Evolutionary conservation across 2,888 invertebrate genomes (phyloP).

Genomic region (Bedellia somnulentella): DNA sequence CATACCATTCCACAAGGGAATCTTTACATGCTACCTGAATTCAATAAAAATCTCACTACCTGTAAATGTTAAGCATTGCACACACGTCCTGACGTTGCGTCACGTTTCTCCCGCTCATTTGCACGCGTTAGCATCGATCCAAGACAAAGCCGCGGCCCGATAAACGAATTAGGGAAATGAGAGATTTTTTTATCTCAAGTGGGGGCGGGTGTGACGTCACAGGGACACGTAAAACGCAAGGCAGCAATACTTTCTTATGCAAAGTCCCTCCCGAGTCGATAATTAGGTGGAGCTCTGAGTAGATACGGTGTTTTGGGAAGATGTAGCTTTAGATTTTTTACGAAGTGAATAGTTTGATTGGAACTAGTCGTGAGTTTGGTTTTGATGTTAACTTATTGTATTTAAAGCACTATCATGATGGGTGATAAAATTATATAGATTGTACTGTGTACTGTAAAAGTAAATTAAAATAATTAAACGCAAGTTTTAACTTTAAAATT

Average conservation of each 20-base stretch:
- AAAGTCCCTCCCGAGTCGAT: slow-evolving; percentile 50
- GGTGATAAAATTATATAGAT: too few relatives aligned
- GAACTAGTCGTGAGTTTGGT: too few relatives aligned
- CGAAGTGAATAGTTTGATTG: too few relatives aligned
- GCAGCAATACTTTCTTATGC: slow-evolving; percentile 42
- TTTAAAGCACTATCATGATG: too few relatives aligned
- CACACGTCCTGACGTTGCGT: slow-evolving; percentile 35
- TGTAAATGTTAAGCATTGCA: slow-evolving; percentile 46
- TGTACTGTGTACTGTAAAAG: too few relatives aligned
- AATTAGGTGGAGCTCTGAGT: slow-evolving; percentile 46
- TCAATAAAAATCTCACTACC: neutral
- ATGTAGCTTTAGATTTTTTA: too few relatives aligned
- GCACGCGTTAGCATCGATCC: slow-evolving; percentile 53
- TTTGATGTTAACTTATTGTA: too few relatives aligned
- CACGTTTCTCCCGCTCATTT: slow-evolving; percentile 55
- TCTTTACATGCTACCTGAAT: neutral
- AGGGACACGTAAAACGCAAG: neutral
- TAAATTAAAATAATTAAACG: too few relatives aligned
- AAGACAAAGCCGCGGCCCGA: slow-evolving; percentile 58
- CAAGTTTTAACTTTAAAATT: too few relatives aligned
- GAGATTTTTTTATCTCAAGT: slow-evolving; percentile 62
- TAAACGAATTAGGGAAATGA: slow-evolving; percentile 63
- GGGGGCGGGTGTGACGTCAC: slow-evolving; percentile 18
- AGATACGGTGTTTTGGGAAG: too few relatives aligned
- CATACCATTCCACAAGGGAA: neutral